Evolutionary conservation across 2,113 vertebrate genomes (phyloP).

Genomic region (Sporophila hypoxantha): DNA sequence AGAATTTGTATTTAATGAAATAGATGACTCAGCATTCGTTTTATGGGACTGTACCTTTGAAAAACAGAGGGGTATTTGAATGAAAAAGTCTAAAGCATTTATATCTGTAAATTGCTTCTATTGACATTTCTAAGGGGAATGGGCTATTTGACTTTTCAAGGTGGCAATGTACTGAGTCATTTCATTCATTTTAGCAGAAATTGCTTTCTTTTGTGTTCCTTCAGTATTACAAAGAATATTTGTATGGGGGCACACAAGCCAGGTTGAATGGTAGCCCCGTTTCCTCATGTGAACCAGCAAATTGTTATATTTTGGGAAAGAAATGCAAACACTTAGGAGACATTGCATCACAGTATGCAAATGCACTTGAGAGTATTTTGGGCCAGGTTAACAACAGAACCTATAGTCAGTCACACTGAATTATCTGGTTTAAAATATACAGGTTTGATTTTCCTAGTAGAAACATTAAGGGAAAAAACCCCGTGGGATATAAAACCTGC

Average conservation of each 20-base stretch:
- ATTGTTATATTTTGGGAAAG: neutral
- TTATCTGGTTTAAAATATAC: neutral
- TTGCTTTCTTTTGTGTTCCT: neutral
- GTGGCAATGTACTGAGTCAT: neutral
- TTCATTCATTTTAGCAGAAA: neutral
- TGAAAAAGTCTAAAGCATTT: neutral
- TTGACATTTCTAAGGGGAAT: neutral
- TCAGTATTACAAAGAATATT: neutral
- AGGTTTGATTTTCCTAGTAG: neutral
- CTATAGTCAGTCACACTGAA: neutral
- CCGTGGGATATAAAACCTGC: neutral
- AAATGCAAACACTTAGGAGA: neutral
- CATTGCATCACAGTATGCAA: neutral
- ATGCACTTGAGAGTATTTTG: neutral
- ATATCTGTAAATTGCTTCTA: neutral
- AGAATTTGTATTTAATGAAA: neutral
- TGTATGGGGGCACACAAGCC: neutral
- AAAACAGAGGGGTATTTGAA: neutral
- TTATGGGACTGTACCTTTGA: neutral
- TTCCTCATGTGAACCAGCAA: slow-evolving; percentile 2
- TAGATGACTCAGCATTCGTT: neutral
- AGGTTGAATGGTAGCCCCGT: neutral
- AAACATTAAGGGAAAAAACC: neutral
- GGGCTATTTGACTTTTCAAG: neutral
- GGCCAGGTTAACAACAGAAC: neutral